These are phyloP conservation scores for Drosophila triauraria DNA, from an alignment of 1,140 invertebrate genomes.

Conservation along the genomic window DNA sequence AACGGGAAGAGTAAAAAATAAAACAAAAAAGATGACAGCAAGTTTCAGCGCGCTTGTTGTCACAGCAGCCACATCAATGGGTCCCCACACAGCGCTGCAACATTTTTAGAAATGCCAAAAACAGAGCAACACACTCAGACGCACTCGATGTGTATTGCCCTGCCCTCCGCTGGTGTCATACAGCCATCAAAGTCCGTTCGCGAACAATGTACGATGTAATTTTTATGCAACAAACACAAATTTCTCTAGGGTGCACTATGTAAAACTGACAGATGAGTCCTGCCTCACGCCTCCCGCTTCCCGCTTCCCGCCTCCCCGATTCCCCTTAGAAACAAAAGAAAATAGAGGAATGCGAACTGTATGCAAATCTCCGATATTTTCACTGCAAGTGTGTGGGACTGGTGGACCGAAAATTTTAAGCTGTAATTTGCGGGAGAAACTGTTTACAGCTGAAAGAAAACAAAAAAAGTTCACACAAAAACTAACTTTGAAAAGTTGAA, in stretches of 20 bases:
- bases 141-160: constrained; percentile 38
- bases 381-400: constrained; percentile 8
- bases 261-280: constrained; percentile 80
- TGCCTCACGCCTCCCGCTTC: not conserved
- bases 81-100: constrained; percentile 52
- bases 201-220: constrained; percentile 77
- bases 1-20: not conserved
- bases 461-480: constrained; percentile 21
- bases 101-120: constrained; percentile 80
- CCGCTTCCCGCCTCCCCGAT: not conserved
- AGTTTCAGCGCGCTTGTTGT: constrained; percentile 64
- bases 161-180: constrained; percentile 44
- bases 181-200: constrained; percentile 72
- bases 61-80: constrained; percentile 77
- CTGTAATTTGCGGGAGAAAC: constrained; percentile 52
- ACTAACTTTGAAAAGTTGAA: constrained; percentile 43
- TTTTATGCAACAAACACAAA: constrained; percentile 81
- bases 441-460: constrained; percentile 31
- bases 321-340: constrained; percentile 30
- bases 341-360: constrained; percentile 20
- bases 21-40: constrained; percentile 42
- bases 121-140: constrained; percentile 55
- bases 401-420: constrained; percentile 29
- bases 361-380: constrained; percentile 39
- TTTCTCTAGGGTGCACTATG: constrained; percentile 80